A percentile compares a stretch with the other conserved stretches of the same genome.
Conservation (phyloP, 2,113 vertebrate species). For the Epinephelus fuscoguttatus region DNA sequence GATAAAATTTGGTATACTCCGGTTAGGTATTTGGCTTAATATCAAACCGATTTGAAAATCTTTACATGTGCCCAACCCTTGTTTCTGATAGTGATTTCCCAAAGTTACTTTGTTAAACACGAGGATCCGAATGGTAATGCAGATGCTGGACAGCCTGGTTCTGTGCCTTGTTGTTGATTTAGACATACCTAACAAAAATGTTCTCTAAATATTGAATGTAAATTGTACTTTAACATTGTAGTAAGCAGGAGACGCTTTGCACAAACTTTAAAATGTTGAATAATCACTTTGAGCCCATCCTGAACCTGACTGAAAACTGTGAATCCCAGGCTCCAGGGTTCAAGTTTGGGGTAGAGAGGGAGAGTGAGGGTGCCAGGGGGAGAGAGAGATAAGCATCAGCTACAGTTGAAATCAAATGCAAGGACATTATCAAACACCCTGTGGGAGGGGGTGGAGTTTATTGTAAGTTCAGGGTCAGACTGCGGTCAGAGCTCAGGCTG, state of each 20-base stretch:
- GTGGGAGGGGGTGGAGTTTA: constrained; percentile 16
- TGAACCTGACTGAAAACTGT: neutral
- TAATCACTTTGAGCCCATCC: neutral
- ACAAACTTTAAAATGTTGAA: neutral
- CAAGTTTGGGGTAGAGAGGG: neutral
- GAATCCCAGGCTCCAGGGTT: neutral
- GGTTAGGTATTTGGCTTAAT: too few species aligned
- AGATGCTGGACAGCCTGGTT: too few species aligned
- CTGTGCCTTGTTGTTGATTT: too few species aligned
- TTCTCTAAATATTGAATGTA: neutral
- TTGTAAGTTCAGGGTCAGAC: neutral
- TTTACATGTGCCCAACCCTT: too few species aligned
- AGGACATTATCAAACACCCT: neutral
- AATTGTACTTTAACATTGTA: neutral
- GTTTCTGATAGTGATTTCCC: too few species aligned
- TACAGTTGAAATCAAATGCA: neutral
- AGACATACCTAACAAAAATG: neutral
- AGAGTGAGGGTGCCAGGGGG: neutral
- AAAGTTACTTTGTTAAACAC: too few species aligned
- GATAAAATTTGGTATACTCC: too few species aligned
- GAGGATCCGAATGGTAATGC: too few species aligned
- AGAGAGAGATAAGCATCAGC: neutral
- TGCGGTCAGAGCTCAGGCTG: neutral
- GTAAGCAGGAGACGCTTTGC: neutral
- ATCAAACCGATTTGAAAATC: too few species aligned